These are phyloP conservation scores for Dendronephthya gigantea DNA, from an alignment of 64 coral and sea anemone genomes.

Conservation along the genomic window DNA sequence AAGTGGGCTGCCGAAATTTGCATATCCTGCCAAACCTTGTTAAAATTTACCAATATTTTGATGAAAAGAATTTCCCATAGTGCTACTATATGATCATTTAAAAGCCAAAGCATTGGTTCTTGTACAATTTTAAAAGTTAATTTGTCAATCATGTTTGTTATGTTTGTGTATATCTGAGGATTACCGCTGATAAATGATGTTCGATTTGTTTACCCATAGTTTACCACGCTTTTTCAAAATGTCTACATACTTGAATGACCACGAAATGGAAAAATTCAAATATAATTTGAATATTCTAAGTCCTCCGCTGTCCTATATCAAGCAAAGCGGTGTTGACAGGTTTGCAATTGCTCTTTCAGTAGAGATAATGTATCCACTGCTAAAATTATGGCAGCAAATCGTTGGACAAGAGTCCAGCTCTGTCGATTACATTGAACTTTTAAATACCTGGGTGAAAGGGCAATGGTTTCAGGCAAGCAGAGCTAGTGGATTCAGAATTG, in stretches of 20 bases:
- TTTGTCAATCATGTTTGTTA: neutral
- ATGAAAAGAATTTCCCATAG: neutral
- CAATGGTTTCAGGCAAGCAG: conserved; percentile 1
- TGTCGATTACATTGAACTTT: neutral
- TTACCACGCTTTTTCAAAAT: neutral
- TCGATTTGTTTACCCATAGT: neutral
- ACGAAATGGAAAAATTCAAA: neutral
- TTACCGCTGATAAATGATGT: neutral
- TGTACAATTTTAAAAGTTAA: too few species aligned
- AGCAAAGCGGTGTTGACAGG: neutral
- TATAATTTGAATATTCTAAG: neutral
- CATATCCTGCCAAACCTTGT: neutral
- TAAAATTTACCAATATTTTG: neutral
- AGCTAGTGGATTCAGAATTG: neutral
- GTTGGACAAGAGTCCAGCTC: neutral
- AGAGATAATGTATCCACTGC: neutral
- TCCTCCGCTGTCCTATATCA: neutral
- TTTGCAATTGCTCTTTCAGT: neutral
- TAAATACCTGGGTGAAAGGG: neutral
- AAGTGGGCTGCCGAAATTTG: neutral
- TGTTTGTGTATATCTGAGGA: too few species aligned
- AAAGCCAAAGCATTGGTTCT: neutral
- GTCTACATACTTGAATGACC: neutral
- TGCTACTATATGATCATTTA: neutral
- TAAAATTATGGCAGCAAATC: neutral